phyloP scores from a whole-genome alignment of 2,113 vertebrate species.

The Ochotona princeps region DNA sequence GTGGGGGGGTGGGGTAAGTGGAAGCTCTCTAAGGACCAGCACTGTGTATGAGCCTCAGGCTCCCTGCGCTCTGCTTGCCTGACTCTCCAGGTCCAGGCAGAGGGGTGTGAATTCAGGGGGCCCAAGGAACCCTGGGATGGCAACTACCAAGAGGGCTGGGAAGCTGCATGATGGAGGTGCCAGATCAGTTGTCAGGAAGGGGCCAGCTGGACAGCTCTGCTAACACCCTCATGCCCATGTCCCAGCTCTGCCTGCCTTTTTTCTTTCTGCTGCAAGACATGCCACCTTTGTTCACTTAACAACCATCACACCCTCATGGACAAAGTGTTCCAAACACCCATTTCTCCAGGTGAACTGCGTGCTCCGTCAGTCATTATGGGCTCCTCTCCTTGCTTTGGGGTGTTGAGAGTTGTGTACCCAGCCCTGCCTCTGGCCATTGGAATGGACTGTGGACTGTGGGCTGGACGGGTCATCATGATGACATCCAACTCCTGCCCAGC shows the following conservation, averaged over 20 bases:
- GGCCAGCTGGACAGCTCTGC: not conserved
- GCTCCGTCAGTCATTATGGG: not conserved
- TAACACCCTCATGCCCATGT: not conserved
- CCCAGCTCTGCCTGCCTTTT: not conserved
- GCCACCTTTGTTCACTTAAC: not conserved
- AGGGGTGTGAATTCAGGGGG: not conserved
- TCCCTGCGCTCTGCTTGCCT: not conserved
- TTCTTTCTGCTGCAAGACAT: not conserved
- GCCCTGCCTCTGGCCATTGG: not conserved
- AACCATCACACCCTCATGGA: not conserved
- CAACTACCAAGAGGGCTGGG: not conserved
- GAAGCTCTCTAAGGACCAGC: no score
- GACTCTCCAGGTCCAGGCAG: not conserved
- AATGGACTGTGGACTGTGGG: no score
- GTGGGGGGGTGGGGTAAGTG: no score
- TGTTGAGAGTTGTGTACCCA: not conserved
- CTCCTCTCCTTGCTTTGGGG: constrained; percentile 15
- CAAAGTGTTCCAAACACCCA: not conserved
- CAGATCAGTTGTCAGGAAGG: not conserved
- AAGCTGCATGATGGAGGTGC: not conserved
- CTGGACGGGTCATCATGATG: constrained; percentile 56
- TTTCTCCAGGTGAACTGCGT: not conserved
- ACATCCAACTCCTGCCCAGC: constrained; percentile 64
- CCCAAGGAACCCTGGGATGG: not conserved
- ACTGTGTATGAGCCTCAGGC: not conserved